Conservation (phyloP, 2,888 invertebrate genomes). For the Syrphus vitripennis region DNA sequence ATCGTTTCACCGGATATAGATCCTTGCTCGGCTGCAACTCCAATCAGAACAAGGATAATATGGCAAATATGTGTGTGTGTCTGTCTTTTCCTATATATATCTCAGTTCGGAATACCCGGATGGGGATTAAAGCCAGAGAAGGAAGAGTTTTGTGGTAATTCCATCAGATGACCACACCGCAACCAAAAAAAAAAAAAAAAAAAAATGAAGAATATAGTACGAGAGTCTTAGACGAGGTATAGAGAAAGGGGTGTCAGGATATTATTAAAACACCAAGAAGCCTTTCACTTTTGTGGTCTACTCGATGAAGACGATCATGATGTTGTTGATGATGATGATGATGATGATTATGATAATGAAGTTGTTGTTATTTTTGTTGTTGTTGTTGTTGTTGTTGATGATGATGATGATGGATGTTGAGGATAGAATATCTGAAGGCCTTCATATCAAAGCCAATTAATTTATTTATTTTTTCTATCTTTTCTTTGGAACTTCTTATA, state of each 20-base stretch:
- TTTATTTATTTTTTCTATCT: conserved; percentile 46
- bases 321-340: conserved; percentile 20
- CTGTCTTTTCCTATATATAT: not conserved
- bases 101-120: not conserved
- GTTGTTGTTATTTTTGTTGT: not conserved
- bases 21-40: conserved; percentile 59
- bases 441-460: conserved; percentile 61
- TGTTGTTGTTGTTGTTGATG: conserved; percentile 2
- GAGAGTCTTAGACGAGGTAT: not conserved
- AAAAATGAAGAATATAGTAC: too few relatives aligned
- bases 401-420: conserved; percentile 45
- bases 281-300: conserved; percentile 68
- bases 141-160: conserved; percentile 63
- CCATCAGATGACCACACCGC: conserved; percentile 57
- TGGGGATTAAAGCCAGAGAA: conserved; percentile 42
- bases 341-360: conserved; percentile 22
- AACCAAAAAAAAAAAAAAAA: not conserved
- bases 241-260: conserved; percentile 57
- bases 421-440: conserved; percentile 17
- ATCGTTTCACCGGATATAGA: conserved; percentile 57
- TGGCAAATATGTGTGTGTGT: conserved; percentile 28
- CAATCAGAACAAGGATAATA: conserved; percentile 51
- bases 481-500: not conserved
- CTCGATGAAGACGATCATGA: conserved; percentile 46
- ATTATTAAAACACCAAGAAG: conserved; percentile 63